These are phyloP conservation scores for Gymnothorax reevesii DNA, from an alignment of 2,797 vertebrate species.

Conservation along the genomic window DNA sequence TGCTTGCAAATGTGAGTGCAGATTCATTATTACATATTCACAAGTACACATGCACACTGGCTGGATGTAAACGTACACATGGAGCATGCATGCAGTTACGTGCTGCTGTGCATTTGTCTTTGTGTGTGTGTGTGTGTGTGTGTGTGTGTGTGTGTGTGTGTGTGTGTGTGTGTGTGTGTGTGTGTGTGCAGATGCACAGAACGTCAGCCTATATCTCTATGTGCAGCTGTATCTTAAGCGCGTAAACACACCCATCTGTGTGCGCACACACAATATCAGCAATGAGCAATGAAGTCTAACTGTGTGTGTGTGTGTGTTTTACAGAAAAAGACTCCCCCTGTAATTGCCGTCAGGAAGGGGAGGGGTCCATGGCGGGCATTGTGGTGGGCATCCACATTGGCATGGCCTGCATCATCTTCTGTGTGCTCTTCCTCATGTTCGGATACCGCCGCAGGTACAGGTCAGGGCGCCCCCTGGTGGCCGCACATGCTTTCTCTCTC, in stretches of 20 bases:
- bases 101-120: not conserved
- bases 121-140: not conserved
- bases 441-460: conserved; percentile 76
- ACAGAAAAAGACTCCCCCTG: conserved; percentile 63
- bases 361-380: conserved; percentile 68
- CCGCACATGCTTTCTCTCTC: not conserved
- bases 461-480: not conserved
- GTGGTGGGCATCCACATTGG: conserved; percentile 78
- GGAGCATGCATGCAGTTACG: not conserved
- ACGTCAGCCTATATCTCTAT: not conserved
- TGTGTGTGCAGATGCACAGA: not conserved
- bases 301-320: not conserved
- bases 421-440: conserved; percentile 79
- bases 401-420: conserved; percentile 79
- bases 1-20: no score
- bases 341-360: conserved; percentile 64
- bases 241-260: not conserved
- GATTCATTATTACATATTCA: no score
- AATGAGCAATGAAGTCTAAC: not conserved
- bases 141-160: conserved; percentile 4
- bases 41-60: no score
- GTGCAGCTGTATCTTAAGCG: not conserved
- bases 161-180: not conserved
- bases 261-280: not conserved
- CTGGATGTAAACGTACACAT: no score